Conservation (phyloP, 2,113 vertebrate genomes). For the Psittacula cyanocephala region DNA sequence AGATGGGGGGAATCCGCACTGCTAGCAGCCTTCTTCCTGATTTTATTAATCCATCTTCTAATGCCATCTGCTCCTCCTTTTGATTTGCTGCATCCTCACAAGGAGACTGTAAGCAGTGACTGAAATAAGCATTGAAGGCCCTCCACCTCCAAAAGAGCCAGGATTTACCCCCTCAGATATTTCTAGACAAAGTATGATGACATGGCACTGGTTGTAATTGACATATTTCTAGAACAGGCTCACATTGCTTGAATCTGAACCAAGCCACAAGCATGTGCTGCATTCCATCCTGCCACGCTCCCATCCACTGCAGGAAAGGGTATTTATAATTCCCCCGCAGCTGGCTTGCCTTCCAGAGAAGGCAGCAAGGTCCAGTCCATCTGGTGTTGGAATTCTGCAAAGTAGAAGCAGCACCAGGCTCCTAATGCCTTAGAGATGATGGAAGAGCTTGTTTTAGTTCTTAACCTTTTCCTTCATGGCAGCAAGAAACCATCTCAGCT, state of each 20-base stretch:
- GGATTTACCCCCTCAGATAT: neutral
- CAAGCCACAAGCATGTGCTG: neutral
- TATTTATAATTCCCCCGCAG: neutral
- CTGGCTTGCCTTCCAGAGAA: neutral
- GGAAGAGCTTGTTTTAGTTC: neutral
- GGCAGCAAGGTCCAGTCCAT: neutral
- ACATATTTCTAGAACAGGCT: neutral
- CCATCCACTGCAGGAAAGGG: neutral
- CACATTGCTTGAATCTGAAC: neutral
- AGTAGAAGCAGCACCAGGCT: neutral
- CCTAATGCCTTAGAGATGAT: neutral
- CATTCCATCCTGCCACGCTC: neutral
- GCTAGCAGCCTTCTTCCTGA: neutral
- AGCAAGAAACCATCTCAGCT: neutral
- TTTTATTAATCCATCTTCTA: neutral
- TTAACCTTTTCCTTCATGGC: neutral
- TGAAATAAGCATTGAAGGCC: neutral
- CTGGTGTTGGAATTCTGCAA: neutral
- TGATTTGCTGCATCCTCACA: neutral
- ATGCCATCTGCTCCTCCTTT: neutral
- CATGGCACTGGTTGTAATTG: accelerated
- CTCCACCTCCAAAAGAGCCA: neutral
- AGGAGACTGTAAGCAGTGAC: neutral
- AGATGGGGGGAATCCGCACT: neutral
- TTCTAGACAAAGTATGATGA: neutral